These are phyloP conservation scores for Montipora capitata DNA, from an alignment of 92 coral and sea anemone species.

Conservation along the genomic window DNA sequence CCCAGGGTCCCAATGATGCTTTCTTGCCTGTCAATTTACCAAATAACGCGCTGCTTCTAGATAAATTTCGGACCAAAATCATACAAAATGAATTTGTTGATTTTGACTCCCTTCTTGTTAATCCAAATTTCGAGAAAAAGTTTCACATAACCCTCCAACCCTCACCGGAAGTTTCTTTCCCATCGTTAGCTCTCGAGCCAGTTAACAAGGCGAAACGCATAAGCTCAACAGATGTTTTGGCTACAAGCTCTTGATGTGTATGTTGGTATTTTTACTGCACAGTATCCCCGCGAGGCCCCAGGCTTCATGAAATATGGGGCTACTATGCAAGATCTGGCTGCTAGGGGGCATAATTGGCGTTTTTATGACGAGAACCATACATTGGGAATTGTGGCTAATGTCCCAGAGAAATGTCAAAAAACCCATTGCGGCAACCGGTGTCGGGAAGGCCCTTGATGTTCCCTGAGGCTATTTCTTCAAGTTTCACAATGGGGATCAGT, in stretches of 20 bases:
- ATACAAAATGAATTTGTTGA: conserved; percentile 22
- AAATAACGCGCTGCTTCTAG: conserved; percentile 29
- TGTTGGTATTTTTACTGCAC: conserved; percentile 50
- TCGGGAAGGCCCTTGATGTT: no score
- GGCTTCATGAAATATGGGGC: conserved; percentile 59
- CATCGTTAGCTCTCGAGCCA: conserved; percentile 46
- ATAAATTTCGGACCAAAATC: conserved; percentile 30
- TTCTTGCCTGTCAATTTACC: conserved; percentile 35
- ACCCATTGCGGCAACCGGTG: no score
- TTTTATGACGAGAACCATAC: conserved; percentile 35
- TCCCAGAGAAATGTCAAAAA: no score
- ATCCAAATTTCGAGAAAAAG: background rate
- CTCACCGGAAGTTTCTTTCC: background rate
- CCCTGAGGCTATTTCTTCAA: no score
- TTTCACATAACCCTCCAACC: conserved; percentile 18
- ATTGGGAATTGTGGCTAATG: no score
- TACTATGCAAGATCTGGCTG: conserved; percentile 59
- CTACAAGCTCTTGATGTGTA: conserved; percentile 54
- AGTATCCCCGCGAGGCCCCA: conserved; percentile 34
- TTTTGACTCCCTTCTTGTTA: conserved; percentile 5
- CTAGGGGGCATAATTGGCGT: conserved; percentile 61
- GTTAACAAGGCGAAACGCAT: conserved; percentile 43
- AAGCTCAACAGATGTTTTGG: conserved; percentile 50
- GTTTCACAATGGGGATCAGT: no score
- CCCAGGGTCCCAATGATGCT: background rate